Conservation (phyloP, 2,797 vertebrate genomes). For the Mallotus villosus region DNA sequence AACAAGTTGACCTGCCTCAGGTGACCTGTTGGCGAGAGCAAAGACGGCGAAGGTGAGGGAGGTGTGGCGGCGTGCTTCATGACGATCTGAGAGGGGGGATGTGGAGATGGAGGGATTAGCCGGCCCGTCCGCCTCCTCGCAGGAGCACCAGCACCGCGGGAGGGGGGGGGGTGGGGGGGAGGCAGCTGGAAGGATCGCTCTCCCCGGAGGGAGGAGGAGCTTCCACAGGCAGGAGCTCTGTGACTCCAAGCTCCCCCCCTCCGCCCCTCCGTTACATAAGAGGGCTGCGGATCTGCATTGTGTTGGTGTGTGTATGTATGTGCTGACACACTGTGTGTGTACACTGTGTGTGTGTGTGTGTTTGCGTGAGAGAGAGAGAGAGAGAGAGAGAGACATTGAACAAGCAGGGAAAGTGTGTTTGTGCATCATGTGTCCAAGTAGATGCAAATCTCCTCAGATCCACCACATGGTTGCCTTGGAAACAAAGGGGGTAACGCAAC, state of each 20-base stretch:
- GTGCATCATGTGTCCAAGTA: conserved; percentile 41
- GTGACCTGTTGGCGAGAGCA: background rate
- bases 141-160: conserved; percentile 46
- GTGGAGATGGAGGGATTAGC: conserved; percentile 52
- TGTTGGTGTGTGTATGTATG: conserved; percentile 21
- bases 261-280: conserved; percentile 70
- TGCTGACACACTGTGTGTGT: background rate
- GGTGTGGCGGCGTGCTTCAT: conserved; percentile 35
- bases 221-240: conserved; percentile 53
- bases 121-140: conserved; percentile 55
- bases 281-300: conserved; percentile 51
- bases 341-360: too few relatives aligned
- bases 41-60: conserved; percentile 14
- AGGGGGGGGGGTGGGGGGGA: conserved; percentile 55
- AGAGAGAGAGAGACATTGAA: conserved; percentile 32
- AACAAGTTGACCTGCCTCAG: too few relatives aligned
- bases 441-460: conserved; percentile 49
- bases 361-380: too few relatives aligned
- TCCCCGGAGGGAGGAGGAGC: conserved; percentile 53
- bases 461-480: conserved; percentile 65
- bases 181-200: conserved; percentile 49
- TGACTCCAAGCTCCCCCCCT: conserved; percentile 48
- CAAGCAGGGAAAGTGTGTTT: conserved; percentile 22
- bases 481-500: conserved; percentile 33
- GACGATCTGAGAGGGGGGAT: conserved; percentile 27